phyloP scores from a whole-genome alignment of 92 coral and sea anemone genomes.

The Montipora capitata region DNA sequence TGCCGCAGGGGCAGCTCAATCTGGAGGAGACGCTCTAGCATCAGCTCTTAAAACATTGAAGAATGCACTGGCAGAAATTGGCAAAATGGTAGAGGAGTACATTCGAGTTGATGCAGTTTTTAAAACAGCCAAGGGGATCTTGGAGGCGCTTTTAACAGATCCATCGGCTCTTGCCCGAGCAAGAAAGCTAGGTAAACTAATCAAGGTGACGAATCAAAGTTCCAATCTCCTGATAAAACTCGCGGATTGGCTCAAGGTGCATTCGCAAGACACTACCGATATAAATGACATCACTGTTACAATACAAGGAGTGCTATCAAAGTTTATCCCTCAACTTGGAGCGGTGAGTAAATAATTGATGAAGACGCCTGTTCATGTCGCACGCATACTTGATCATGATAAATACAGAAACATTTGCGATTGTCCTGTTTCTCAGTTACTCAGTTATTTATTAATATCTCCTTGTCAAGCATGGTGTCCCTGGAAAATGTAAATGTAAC shows the following conservation, averaged over 20 bases:
- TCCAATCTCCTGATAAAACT: background rate
- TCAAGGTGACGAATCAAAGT: background rate
- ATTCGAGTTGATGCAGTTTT: too few relatives aligned
- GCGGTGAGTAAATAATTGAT: background rate
- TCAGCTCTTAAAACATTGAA: background rate
- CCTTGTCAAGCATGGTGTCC: too few relatives aligned
- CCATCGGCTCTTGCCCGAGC: background rate
- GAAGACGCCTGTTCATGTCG: background rate
- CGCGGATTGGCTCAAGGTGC: conserved; percentile 9
- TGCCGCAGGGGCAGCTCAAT: background rate
- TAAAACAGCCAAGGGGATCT: too few relatives aligned
- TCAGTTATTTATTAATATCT: too few relatives aligned
- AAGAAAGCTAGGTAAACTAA: background rate
- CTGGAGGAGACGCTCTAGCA: background rate
- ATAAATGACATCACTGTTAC: background rate
- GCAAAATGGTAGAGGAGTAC: too few relatives aligned
- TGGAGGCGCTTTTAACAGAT: background rate
- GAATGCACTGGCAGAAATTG: too few relatives aligned
- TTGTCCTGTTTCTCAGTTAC: too few relatives aligned
- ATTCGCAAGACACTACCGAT: conserved; percentile 3
- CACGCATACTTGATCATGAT: too few relatives aligned
- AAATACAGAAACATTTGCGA: background rate
- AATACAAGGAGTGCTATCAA: conserved; percentile 7
- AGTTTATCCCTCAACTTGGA: conserved; percentile 2
- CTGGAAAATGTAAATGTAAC: background rate